phyloP scores from a whole-genome alignment of 2,888 invertebrate species.

The Dicyrtomina minuta region DNA sequence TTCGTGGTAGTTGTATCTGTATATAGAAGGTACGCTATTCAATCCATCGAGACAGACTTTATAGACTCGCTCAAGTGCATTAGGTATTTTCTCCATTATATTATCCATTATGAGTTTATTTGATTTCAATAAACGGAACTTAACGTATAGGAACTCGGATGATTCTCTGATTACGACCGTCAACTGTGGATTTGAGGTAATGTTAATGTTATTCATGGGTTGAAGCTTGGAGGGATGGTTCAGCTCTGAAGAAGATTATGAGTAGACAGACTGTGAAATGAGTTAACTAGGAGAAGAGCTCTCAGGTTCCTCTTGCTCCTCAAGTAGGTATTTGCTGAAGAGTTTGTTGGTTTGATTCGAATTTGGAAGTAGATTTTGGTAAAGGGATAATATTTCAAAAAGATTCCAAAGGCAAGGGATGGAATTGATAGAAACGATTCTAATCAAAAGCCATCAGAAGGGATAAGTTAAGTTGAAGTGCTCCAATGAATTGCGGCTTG shows the following conservation, averaged over 20 bases:
- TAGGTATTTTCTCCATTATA: too few relatives aligned
- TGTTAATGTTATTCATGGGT: slow-evolving; percentile 30
- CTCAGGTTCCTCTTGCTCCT: slow-evolving; percentile 24
- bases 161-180: too few relatives aligned
- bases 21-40: too few relatives aligned
- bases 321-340: slow-evolving; percentile 12
- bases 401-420: slow-evolving; percentile 19
- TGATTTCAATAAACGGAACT: too few relatives aligned
- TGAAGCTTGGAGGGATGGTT: not conserved
- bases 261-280: slow-evolving; percentile 32
- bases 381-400: slow-evolving; percentile 30
- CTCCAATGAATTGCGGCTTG: slow-evolving; percentile 25
- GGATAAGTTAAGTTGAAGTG: slow-evolving; percentile 30
- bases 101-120: too few relatives aligned
- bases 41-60: too few relatives aligned
- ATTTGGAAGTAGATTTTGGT: slow-evolving; percentile 11
- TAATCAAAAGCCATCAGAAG: slow-evolving; percentile 31
- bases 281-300: slow-evolving; percentile 33
- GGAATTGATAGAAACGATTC: slow-evolving; percentile 29
- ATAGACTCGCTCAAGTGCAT: too few relatives aligned
- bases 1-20: too few relatives aligned
- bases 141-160: too few relatives aligned
- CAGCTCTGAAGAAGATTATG: slow-evolving; percentile 31
- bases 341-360: slow-evolving; percentile 7
- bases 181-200: slow-evolving; percentile 26